phyloP scores from a whole-genome alignment of 2,113 vertebrate species.

The Melanerpes formicivorus region DNA sequence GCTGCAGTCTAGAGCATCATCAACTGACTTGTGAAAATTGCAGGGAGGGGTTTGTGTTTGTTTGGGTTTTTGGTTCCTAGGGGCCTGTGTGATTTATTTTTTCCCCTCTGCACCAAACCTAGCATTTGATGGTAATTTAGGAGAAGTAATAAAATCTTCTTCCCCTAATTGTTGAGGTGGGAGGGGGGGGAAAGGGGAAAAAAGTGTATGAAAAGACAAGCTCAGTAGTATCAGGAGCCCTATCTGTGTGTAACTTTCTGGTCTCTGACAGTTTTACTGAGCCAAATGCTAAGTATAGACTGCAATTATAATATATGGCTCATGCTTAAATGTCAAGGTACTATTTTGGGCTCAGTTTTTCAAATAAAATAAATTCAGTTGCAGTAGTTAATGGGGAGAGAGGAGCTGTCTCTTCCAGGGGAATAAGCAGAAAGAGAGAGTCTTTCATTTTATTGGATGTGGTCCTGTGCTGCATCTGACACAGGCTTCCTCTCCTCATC shows the following conservation, averaged over 20 bases:
- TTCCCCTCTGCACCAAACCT: background rate
- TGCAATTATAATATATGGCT: conserved; percentile 60
- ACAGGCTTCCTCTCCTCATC: background rate
- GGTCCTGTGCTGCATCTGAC: background rate
- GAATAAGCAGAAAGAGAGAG: background rate
- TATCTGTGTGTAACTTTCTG: conserved; percentile 24
- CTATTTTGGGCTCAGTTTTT: conserved; percentile 61
- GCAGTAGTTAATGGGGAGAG: conserved; percentile 25
- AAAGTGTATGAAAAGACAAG: background rate
- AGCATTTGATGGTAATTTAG: background rate
- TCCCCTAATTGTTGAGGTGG: background rate
- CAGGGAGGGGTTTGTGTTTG: background rate
- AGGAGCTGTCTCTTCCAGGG: background rate
- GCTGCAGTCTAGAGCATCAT: background rate
- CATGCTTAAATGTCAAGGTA: conserved; percentile 61
- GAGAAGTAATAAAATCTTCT: background rate
- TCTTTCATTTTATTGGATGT: background rate
- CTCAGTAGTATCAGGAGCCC: conserved; percentile 33
- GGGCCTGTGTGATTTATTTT: background rate
- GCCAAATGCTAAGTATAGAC: conserved; percentile 47
- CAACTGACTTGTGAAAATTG: background rate
- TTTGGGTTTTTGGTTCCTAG: background rate
- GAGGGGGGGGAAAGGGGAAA: background rate
- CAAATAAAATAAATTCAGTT: conserved; percentile 41
- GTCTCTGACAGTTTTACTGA: conserved; percentile 50